Evolutionary conservation across 2,888 invertebrate species (phyloP), one percentile per base, ranked within the genome.

Genomic region (Lacanobia wlatinum): DNA sequence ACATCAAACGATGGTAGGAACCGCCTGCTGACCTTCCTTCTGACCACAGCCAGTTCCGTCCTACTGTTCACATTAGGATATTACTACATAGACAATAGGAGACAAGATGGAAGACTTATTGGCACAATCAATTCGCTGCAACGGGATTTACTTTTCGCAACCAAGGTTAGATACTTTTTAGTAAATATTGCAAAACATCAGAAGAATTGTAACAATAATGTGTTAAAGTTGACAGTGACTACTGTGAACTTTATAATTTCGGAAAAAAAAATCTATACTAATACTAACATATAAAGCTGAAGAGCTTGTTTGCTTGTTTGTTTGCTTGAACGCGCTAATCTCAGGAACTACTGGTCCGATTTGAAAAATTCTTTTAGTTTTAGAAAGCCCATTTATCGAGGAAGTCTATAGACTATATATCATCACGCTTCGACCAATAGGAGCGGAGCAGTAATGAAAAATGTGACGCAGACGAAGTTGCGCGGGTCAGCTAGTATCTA

Each of bases 41-140:
- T 96, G 18, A 96, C 98, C 62, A 97, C 98, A n/a, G 97, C 98
- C 5, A 93, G 97, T n/a, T 97, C 98, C 0, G 97, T 98, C 0
- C 94, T 98, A 10, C 91, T 98, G 64, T 98, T 98, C 88, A 97
- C 97, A 23, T 96, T 98, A 74, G 98, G 98, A 34, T 98, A 98
- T 92, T 97, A 98, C 91, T 97, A 97, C 85, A 97, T 98, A 78
- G 98, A 98, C 92, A 98, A 97, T 88, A 97, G 96, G 86, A 97
- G 97, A 80, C 97, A 97, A 87, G 98, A 98, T 88, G 96, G 97
- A 62, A 96, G 97, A 66, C 95, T 98, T 46, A 97, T 98, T 70
- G 97, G 97, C 0, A 98, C 90, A 92, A 97, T 95, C 90, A 97
- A 96, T 93, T 95, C 93, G 73, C 82, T 96, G 55, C 96, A 96